A percentile compares a stretch with the other conserved stretches of the same genome.
Evolutionary conservation across 2,113 vertebrate species (phyloP).

Genomic region (Notechis scutatus): DNA sequence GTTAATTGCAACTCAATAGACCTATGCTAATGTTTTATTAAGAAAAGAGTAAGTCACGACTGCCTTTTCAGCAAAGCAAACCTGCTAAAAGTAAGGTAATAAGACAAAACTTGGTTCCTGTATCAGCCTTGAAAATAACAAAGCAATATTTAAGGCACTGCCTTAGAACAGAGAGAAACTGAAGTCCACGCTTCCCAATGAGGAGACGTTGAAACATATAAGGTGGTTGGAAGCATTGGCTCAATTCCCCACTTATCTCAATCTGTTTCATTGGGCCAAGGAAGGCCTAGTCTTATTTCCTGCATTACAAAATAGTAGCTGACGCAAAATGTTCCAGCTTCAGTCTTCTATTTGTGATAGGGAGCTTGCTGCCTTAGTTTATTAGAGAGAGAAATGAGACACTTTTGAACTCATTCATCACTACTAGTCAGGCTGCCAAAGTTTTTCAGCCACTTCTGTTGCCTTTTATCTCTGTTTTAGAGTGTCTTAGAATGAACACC

Average conservation of each 20-base stretch:
- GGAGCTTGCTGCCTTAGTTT: background rate
- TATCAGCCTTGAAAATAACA: background rate
- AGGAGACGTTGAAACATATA: background rate
- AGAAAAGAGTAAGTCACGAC: constrained; percentile 42
- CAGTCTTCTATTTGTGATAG: background rate
- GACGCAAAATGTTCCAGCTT: background rate
- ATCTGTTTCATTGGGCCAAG: background rate
- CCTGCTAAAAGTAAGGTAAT: constrained; percentile 41
- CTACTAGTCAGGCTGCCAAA: background rate
- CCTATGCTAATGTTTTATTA: constrained; percentile 68
- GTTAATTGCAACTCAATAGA: constrained; percentile 69
- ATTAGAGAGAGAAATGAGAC: background rate
- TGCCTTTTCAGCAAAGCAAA: constrained; percentile 60
- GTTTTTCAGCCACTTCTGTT: background rate
- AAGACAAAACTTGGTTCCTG: background rate
- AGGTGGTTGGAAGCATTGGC: background rate
- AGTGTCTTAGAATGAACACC: background rate
- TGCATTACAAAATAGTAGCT: background rate
- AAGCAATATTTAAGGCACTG: background rate
- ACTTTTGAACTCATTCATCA: background rate
- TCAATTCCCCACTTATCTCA: background rate
- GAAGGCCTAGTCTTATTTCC: background rate
- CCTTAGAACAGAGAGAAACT: background rate
- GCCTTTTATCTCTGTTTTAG: background rate
- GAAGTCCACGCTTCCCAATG: background rate